A percentile compares a stretch with the other conserved stretches of the same genome.
phyloP scores from a whole-genome alignment of 1,140 invertebrate genomes.

The Delia radicum region DNA sequence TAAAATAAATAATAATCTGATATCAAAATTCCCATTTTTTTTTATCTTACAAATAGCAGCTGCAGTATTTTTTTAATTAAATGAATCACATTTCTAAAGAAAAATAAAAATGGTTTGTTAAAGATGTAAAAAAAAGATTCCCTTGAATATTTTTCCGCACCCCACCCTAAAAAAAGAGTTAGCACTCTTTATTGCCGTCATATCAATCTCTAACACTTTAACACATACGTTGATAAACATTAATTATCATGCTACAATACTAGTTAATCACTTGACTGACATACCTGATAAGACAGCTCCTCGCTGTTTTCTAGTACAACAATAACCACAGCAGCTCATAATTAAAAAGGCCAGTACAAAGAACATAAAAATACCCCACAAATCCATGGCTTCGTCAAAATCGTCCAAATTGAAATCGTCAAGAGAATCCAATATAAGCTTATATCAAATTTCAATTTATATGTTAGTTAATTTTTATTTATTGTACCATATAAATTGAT shows the following conservation, averaged over 20 bases:
- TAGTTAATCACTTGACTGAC: slow-evolving; percentile 27
- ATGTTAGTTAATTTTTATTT: neutral
- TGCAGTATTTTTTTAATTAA: no score
- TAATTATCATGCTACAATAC: no score
- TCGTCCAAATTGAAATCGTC: slow-evolving; percentile 26
- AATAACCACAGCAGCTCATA: slow-evolving; percentile 51
- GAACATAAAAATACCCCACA: slow-evolving; percentile 45
- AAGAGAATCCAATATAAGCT: slow-evolving; percentile 31
- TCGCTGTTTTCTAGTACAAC: slow-evolving; percentile 41
- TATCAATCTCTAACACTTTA: neutral
- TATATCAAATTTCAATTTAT: neutral
- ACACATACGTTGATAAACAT: neutral
- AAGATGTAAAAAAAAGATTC: no score
- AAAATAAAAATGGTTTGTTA: no score
- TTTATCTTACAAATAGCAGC: no score
- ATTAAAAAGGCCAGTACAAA: slow-evolving; percentile 42
- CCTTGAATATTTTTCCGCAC: no score
- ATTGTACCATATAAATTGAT: neutral
- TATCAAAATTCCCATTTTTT: no score
- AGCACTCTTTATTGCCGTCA: neutral
- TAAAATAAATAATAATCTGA: no score
- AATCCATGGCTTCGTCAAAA: slow-evolving; percentile 38
- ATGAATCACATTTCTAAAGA: no score
- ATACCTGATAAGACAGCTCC: slow-evolving; percentile 46
- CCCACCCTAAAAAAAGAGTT: no score